Conservation (phyloP, 1,140 invertebrate species). For the Achatina immaculata region DNA sequence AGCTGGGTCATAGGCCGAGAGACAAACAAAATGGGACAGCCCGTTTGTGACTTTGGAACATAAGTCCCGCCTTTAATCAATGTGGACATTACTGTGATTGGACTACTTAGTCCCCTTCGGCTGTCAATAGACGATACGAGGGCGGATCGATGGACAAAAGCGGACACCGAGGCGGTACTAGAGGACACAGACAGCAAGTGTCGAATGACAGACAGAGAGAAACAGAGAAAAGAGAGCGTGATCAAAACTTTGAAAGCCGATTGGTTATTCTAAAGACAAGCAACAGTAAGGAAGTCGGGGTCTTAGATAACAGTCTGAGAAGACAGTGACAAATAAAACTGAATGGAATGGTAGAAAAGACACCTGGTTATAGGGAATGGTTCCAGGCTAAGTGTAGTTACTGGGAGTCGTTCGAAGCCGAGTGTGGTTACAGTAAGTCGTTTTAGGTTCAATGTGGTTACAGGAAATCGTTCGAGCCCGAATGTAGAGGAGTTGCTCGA, state of each 20-base stretch:
- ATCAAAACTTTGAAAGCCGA: neutral
- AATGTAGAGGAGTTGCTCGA: too few relatives aligned
- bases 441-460: too few relatives aligned
- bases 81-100: neutral
- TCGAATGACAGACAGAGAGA: neutral
- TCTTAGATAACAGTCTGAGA: too few relatives aligned
- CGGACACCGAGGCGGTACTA: neutral
- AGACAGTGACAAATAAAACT: too few relatives aligned
- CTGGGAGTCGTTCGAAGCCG: too few relatives aligned
- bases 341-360: too few relatives aligned
- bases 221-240: neutral
- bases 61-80: neutral
- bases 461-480: too few relatives aligned
- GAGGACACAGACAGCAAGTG: neutral
- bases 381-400: too few relatives aligned
- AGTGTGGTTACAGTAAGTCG: too few relatives aligned
- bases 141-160: neutral
- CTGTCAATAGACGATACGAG: neutral
- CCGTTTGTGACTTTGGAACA: neutral
- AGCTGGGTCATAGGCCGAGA: neutral
- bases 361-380: too few relatives aligned
- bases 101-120: neutral
- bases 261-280: neutral
- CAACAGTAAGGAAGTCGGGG: too few relatives aligned
- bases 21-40: neutral